Base-by-base conservation (phyloP, 1,140 invertebrate species). In the Penaeus chinensis region DNA sequence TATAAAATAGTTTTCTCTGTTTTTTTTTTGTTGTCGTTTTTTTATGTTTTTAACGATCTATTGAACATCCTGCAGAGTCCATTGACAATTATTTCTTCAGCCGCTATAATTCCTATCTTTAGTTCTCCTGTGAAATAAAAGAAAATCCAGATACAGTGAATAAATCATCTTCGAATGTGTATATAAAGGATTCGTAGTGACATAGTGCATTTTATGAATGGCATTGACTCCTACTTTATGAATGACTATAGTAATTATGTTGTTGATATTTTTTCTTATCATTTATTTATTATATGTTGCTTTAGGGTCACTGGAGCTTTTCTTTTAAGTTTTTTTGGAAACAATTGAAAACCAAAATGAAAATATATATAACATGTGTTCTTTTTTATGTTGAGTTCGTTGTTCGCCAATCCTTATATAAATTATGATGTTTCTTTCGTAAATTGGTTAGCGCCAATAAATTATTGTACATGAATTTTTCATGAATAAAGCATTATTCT, bases 381-480 rank as follows among this genome's bases (percentile, higher is more conserved):
- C 71, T 22, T 74, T 27, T 74, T 74, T 74, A 74, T 27, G 66
- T 71, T 16, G 19, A 32, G 42, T 74, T 74, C 71, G 71, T 74
- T 74, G 27, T 74, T 74, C 20, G 42, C 42, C 71, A 32, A 37
- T 74, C 27, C 71, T 74, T 74, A 24, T 74, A 74, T 54, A 74
- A 74, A 74, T 74, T 74, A 74, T 13, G 42, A 74, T n/a, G 22
- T 19, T 74, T 74, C 42, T 37, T 74, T 74, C 42, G 71, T 74
- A 74, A 27, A 74, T 74, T 74, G 71, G 71, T 74, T 74, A 32
- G 71, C 42, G 42, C 71, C 71, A 74, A 74, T 74, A 32, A 32
- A 24, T 74, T 74, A 74, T 74, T 74, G 71, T 74, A 74, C 71
- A 74, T 74, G 71, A 74, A 74, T 74, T 74, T 32, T 74, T 54